Conservation (phyloP, 2,797 vertebrate genomes). For the Rhabdomys pumilio region DNA sequence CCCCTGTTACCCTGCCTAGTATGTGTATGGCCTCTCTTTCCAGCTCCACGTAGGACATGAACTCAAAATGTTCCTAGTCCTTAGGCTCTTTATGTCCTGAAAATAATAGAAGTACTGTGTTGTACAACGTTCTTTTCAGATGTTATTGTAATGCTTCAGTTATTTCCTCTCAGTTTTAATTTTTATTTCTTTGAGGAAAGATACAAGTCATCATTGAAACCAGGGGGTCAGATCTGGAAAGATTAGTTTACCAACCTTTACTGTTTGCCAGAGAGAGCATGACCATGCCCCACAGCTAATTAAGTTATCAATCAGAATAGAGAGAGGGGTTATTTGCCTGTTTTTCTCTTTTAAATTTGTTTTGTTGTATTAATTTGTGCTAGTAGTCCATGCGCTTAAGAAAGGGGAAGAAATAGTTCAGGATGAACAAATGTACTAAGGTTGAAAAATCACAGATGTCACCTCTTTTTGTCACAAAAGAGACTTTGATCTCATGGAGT, state of each 20-base stretch:
- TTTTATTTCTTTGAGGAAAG: slow-evolving; percentile 35
- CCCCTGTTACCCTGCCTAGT: neutral
- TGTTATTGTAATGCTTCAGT: slow-evolving; percentile 29
- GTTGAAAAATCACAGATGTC: slow-evolving; percentile 57
- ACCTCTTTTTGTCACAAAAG: slow-evolving; percentile 42
- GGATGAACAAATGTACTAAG: slow-evolving; percentile 13
- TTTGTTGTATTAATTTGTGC: slow-evolving; percentile 24
- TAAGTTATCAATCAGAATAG: slow-evolving; percentile 22
- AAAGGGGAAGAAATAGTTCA: slow-evolving; percentile 42
- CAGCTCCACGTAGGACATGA: neutral
- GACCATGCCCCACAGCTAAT: neutral
- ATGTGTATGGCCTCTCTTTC: neutral
- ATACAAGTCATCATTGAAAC: neutral
- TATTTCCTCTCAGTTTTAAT: slow-evolving; percentile 11
- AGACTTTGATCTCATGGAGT: slow-evolving; percentile 60
- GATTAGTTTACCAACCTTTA: neutral
- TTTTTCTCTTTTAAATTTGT: slow-evolving; percentile 4
- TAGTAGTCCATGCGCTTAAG: slow-evolving; percentile 21
- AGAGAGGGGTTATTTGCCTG: neutral
- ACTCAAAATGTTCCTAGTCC: neutral
- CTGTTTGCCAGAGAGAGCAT: slow-evolving; percentile 30
- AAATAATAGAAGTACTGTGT: slow-evolving; percentile 47
- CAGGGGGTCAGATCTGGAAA: neutral
- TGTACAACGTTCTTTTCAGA: slow-evolving; percentile 31
- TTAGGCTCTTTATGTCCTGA: slow-evolving; percentile 49